Evolutionary conservation across 2,113 vertebrate species (phyloP).

Genomic region (Nycticebus coucang): DNA sequence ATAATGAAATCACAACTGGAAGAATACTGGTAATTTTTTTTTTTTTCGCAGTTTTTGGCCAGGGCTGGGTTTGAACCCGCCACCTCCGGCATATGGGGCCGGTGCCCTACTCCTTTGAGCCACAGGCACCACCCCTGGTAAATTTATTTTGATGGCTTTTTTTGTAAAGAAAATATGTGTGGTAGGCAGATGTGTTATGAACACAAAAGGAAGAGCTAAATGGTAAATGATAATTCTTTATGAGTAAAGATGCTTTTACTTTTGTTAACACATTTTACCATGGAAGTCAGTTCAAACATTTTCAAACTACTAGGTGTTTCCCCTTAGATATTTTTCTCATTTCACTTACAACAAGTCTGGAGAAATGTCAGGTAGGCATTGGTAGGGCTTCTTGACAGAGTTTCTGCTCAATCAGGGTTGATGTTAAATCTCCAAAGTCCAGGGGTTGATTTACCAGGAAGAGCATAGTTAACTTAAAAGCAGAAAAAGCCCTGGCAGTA

Average conservation of each 20-base stretch:
- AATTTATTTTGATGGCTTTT: background rate
- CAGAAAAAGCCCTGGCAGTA: slow-evolving; percentile 42
- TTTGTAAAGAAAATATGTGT: background rate
- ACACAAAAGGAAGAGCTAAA: background rate
- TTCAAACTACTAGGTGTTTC: background rate
- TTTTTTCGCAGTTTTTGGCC: background rate
- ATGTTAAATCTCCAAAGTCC: background rate
- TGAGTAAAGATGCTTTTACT: background rate
- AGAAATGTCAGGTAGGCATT: background rate
- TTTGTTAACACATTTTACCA: background rate
- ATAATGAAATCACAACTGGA: background rate
- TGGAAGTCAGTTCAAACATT: background rate
- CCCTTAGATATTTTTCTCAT: fast-evolving
- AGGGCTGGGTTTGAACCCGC: too few relatives aligned
- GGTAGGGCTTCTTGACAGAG: background rate
- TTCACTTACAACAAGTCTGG: background rate
- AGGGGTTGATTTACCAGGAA: slow-evolving; percentile 24
- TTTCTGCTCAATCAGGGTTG: background rate
- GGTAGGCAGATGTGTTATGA: background rate
- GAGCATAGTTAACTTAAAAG: slow-evolving; percentile 48
- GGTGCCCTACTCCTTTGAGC: too few relatives aligned
- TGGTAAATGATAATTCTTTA: background rate
- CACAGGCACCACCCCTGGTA: background rate
- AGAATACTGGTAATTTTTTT: background rate
- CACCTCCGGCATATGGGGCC: too few relatives aligned